Percentiles rank a stretch among this genome's conserved stretches.
Evolutionary conservation across 2,797 vertebrate species (phyloP).

Genomic region (Falco biarmicus): DNA sequence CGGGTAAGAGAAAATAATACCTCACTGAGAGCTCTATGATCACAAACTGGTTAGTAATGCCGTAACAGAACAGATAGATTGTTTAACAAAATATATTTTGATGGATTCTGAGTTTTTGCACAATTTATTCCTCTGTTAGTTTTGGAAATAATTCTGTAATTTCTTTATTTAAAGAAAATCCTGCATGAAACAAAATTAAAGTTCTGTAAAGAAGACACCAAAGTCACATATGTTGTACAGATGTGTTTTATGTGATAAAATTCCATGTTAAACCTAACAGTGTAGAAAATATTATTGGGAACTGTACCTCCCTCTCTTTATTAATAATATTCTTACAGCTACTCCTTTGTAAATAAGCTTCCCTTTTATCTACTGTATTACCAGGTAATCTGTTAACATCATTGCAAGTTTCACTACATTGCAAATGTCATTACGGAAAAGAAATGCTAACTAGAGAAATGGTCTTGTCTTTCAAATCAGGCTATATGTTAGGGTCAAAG

Average conservation of each 20-base stretch:
- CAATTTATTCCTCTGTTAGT: not conserved
- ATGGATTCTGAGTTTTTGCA: not conserved
- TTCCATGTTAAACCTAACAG: not conserved
- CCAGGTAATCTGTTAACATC: not conserved
- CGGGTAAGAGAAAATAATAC: slow-evolving; percentile 82
- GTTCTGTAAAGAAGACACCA: not conserved
- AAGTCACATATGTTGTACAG: not conserved
- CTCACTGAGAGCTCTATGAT: not conserved
- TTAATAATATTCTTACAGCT: not conserved
- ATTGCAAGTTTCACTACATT: not conserved
- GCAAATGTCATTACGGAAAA: not conserved
- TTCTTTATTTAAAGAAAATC: not conserved
- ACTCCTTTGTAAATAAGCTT: not conserved
- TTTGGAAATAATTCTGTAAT: not conserved
- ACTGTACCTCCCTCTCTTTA: not conserved
- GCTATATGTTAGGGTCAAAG: not conserved
- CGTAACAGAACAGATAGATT: not conserved
- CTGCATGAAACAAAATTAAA: not conserved
- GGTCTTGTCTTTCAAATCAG: not conserved
- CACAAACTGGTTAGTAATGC: not conserved
- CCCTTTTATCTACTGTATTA: not conserved
- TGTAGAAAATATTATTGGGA: not conserved
- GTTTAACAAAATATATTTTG: not conserved
- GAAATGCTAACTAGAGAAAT: not conserved
- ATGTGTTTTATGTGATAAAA: not conserved